A percentile compares a stretch with the other conserved stretches of the same genome.
Evolutionary conservation across 2,113 vertebrate species (phyloP).

Genomic region (Cryptotis parvus): DNA sequence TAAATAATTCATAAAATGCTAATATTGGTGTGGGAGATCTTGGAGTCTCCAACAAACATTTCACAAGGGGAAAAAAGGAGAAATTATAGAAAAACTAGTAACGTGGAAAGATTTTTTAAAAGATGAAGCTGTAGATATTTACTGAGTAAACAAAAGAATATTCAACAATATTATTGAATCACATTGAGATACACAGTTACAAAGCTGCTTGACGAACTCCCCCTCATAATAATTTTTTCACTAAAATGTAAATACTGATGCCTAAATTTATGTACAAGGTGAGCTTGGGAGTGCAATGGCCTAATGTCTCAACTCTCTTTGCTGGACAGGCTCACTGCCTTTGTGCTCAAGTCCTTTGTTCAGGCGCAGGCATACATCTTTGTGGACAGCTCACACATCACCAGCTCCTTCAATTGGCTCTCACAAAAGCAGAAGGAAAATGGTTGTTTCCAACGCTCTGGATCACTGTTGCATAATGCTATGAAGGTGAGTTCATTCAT

Average conservation of each 20-base stretch:
- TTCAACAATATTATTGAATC: neutral
- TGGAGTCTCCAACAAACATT: neutral
- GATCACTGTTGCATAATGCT: constrained; percentile 71
- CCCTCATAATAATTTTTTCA: neutral
- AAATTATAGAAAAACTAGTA: constrained; percentile 4
- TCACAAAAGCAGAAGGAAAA: constrained; percentile 65
- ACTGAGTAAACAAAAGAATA: neutral
- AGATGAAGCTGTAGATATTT: neutral
- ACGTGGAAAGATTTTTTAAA: neutral
- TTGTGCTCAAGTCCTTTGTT: constrained; percentile 78
- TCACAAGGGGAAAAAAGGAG: neutral
- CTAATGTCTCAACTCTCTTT: neutral
- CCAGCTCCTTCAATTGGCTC: constrained; percentile 55
- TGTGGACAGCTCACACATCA: constrained; percentile 68
- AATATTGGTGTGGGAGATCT: neutral
- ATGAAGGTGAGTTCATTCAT: constrained; percentile 68
- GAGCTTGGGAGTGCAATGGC: neutral
- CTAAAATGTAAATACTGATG: neutral
- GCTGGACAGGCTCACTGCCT: constrained; percentile 80
- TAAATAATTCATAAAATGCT: neutral
- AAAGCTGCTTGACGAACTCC: too few relatives aligned
- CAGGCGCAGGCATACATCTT: constrained; percentile 72
- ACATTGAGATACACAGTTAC: too few relatives aligned
- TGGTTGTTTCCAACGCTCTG: constrained; percentile 72
- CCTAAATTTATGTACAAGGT: neutral